Evolutionary conservation across 2,113 vertebrate genomes (phyloP).

Genomic region (Polypterus senegalus): DNA sequence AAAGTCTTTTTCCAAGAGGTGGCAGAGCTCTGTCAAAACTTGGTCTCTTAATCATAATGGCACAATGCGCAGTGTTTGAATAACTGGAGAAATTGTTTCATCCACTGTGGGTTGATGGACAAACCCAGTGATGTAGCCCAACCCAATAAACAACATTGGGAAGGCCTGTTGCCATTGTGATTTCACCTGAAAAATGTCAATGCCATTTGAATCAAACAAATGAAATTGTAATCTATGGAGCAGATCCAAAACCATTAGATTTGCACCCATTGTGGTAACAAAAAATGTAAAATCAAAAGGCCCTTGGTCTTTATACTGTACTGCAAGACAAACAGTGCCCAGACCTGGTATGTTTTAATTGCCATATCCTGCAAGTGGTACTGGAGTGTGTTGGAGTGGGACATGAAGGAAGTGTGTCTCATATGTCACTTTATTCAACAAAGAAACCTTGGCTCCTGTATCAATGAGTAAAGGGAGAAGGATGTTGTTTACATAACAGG

Average conservation of each 20-base stretch:
- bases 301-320: slow-evolving; percentile 6
- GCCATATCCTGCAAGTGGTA: no score
- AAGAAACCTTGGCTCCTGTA: neutral
- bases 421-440: slow-evolving; percentile 5
- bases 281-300: neutral
- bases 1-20: no score
- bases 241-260: slow-evolving; percentile 6
- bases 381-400: neutral
- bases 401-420: slow-evolving; percentile 1
- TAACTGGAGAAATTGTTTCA: slow-evolving; percentile 1
- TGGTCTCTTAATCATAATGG: no score
- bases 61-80: slow-evolving; percentile 3
- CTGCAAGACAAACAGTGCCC: slow-evolving; percentile 5
- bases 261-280: slow-evolving; percentile 3
- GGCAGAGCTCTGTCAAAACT: no score
- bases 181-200: slow-evolving; percentile 3
- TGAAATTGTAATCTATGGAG: slow-evolving; percentile 9
- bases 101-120: slow-evolving; percentile 9
- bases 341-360: neutral
- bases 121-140: slow-evolving; percentile 7
- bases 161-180: slow-evolving; percentile 3
- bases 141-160: slow-evolving; percentile 7
- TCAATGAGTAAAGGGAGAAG: neutral
- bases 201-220: slow-evolving; percentile 10
- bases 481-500: neutral